These are phyloP conservation scores for Myiagra hebetior DNA, from an alignment of 2,113 vertebrate species.

Conservation along the genomic window DNA sequence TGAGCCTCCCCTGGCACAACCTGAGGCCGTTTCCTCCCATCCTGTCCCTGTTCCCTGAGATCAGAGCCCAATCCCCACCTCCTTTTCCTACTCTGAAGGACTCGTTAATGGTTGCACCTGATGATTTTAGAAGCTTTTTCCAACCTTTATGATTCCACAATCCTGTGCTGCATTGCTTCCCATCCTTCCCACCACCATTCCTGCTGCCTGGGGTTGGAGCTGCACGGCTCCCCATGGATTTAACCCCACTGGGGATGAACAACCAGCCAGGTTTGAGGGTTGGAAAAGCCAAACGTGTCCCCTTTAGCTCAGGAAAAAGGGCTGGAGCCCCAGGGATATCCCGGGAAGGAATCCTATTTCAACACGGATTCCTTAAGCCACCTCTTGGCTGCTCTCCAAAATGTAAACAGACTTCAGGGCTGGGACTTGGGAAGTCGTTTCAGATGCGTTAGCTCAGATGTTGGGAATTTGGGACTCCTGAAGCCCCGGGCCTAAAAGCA, in stretches of 20 bases:
- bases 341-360: neutral
- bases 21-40: neutral
- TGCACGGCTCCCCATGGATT: fast-evolving
- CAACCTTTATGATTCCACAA: neutral
- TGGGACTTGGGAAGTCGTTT: conserved; percentile 13
- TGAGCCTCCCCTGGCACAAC: neutral
- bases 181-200: neutral
- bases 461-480: conserved; percentile 53
- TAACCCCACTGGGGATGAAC: fast-evolving
- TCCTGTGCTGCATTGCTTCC: neutral
- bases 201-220: fast-evolving
- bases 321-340: neutral
- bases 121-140: neutral
- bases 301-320: neutral
- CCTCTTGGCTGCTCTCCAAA: conserved; percentile 53
- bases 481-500: conserved; percentile 29
- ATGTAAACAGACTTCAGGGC: conserved; percentile 1
- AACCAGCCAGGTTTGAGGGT: fast-evolving
- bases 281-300: neutral
- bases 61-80: neutral
- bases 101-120: fast-evolving
- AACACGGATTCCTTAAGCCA: neutral
- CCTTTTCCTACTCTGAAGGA: neutral
- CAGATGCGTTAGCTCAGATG: conserved; percentile 1
- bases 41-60: neutral